A percentile compares a stretch with the other conserved stretches of the same genome.
phyloP scores from a whole-genome alignment of 2,797 vertebrate genomes.

The Muscicapa striata region DNA sequence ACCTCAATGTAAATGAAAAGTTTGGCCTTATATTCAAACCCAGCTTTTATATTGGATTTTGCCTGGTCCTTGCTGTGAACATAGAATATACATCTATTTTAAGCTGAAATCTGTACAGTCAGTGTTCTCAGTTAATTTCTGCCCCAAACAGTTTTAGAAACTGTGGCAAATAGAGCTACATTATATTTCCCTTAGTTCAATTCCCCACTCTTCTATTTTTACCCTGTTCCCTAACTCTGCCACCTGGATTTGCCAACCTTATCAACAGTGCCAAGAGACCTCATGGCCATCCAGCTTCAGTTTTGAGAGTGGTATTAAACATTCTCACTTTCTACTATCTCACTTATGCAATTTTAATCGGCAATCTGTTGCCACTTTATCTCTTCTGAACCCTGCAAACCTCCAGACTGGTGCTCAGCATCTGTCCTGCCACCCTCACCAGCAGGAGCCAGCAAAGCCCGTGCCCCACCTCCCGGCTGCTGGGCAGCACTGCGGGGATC shows the following conservation, averaged over 20 bases:
- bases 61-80: neutral
- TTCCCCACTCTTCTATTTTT: neutral
- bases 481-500: neutral
- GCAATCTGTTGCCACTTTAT: neutral
- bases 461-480: constrained; percentile 61
- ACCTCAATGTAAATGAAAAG: neutral
- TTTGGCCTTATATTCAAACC: neutral
- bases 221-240: neutral
- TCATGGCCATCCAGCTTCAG: neutral
- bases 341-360: neutral
- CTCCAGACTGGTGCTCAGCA: fast-evolving
- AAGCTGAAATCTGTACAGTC: neutral
- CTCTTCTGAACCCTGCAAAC: neutral
- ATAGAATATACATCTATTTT: neutral
- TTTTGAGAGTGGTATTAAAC: neutral
- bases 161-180: neutral
- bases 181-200: neutral
- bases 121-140: neutral
- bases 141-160: neutral
- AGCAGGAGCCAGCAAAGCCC: neutral
- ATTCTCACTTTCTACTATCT: neutral
- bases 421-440: fast-evolving
- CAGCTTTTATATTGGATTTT: neutral
- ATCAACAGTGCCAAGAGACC: neutral
- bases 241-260: neutral